Percentiles rank a stretch among this genome's conserved stretches.
phyloP scores from a whole-genome alignment of 2,113 vertebrate species.

The Carassius auratus region DNA sequence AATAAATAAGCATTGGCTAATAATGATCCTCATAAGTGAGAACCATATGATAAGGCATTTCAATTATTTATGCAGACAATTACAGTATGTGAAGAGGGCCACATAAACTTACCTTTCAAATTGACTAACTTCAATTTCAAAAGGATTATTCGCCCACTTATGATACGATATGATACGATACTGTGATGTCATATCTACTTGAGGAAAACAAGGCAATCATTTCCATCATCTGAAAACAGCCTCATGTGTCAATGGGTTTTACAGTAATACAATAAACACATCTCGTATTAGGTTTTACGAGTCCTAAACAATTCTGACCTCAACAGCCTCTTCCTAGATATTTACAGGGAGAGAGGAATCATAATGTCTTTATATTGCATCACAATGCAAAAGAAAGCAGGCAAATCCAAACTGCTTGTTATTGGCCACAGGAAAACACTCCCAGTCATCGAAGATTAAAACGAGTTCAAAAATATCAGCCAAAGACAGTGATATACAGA shows the following conservation, averaged over 20 bases:
- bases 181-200: background rate
- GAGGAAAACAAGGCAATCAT: background rate
- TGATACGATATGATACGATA: background rate
- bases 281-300: background rate
- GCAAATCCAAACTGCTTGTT: constrained; percentile 21
- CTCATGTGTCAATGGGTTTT: background rate
- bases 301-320: background rate
- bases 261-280: background rate
- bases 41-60: background rate
- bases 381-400: constrained; percentile 26
- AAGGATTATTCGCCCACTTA: background rate
- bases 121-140: background rate
- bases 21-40: background rate
- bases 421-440: constrained; percentile 33
- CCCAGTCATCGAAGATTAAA: background rate
- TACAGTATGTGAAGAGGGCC: constrained; percentile 9
- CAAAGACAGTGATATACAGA: background rate
- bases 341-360: constrained; percentile 21
- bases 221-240: background rate
- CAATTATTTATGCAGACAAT: background rate
- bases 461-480: background rate
- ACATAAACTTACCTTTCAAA: constrained; percentile 12
- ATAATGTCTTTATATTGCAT: constrained; percentile 35
- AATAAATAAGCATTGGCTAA: constrained; percentile 11
- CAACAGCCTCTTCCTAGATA: constrained; percentile 4